Base-by-base conservation (phyloP, 30 jellyfish, hydroid and myxozoan genomes). In the Cassiopea andromeda region DNA sequence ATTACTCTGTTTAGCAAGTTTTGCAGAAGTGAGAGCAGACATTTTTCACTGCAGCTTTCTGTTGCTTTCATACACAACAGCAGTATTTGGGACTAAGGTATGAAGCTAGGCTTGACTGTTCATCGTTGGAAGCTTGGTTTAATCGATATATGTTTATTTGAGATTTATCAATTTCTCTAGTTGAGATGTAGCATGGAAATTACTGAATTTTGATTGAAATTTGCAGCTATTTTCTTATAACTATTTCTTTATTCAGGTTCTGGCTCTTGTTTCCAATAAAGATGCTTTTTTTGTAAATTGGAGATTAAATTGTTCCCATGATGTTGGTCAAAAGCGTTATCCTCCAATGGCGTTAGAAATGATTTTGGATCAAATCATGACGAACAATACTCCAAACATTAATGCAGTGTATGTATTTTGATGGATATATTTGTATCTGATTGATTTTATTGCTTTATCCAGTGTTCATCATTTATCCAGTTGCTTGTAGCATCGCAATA, bases 1-100 rank as follows among this genome's bases (percentile, higher is more conserved):
- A 60, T 84, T 70, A 79, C 43, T 1, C 61, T 12, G 80, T 78
- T 43, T 61, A 81, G 92, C 92, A 48, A 76, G 12, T 13, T 60
- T 73, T 46, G 97, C 97, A 16, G 98, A 94, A 48, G 85, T 85
- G 61, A 73, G 98, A 66, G 95, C 97, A 17, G 98, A 94, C 70
- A 66, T 94, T 17, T 94, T 94, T 78, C 89, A 94, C 83, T 66
- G 64, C 45, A 69, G 96, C 16, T 94, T 94, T 69, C 74, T 94
- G 1, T 64, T 94, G 60, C 87, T 94, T 46, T 80, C 92, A 2
- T 94, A 85, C 80, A 89, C 82, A 14, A 85, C 88, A 1, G 91
- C 96, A 5, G 49, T 89, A 46, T 89, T 85, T 89, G 98, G 98
- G 1, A 69, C 54, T 17, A 81, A 89, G 96, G 98, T 94, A 84